Evolutionary conservation across 2,113 vertebrate species (phyloP).

Genomic region (Meleagris gallopavo): DNA sequence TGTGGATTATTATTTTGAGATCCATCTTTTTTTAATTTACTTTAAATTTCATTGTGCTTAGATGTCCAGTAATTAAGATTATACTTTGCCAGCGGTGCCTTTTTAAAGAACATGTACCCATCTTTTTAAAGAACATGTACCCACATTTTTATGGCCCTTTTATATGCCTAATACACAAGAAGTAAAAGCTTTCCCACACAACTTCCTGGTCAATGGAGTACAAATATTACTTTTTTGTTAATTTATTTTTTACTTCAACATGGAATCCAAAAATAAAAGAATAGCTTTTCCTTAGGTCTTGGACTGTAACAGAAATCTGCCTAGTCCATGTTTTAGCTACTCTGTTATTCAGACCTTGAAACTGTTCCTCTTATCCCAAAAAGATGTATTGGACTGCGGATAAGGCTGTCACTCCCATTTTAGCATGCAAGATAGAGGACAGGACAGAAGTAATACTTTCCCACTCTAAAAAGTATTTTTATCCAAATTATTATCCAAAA

Average conservation of each 20-base stretch:
- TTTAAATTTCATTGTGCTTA: background rate
- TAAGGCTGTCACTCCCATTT: background rate
- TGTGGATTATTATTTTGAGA: background rate
- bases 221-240: background rate
- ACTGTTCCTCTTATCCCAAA: background rate
- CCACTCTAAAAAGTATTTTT: background rate
- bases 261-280: background rate
- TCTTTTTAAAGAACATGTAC: background rate
- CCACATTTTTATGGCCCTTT: background rate
- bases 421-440: background rate
- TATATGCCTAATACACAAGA: background rate
- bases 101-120: background rate
- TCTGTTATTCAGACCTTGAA: background rate
- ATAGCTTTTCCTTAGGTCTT: background rate
- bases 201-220: rapidly evolving
- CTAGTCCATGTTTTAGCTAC: background rate
- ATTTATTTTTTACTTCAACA: background rate
- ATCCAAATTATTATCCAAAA: background rate
- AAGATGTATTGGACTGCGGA: background rate
- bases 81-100: rapidly evolving
- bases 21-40: background rate
- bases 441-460: background rate
- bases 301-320: background rate
- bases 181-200: background rate
- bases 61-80: background rate